phyloP scores from a whole-genome alignment of 1,140 invertebrate genomes.

The Sarcophaga bullata region DNA sequence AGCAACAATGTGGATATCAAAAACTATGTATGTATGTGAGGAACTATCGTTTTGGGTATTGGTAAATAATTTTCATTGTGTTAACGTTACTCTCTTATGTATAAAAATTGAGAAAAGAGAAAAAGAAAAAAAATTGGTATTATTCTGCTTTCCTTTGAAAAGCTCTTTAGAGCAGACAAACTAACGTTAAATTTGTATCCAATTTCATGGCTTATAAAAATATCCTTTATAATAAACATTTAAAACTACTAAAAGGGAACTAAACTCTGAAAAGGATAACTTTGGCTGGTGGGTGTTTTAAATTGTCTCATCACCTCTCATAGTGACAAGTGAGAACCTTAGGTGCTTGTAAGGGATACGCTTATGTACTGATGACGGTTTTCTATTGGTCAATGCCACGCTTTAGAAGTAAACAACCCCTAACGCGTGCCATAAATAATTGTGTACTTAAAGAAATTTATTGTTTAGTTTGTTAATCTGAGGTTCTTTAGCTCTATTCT shows the following conservation, averaged over 20 bases:
- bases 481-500: too few relatives aligned
- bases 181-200: slow-evolving; percentile 28
- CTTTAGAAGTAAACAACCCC: slow-evolving; percentile 34
- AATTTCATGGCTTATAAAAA: slow-evolving; percentile 33
- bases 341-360: neutral
- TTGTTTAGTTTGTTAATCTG: neutral
- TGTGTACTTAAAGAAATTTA: neutral
- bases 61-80: neutral
- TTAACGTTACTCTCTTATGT: neutral
- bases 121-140: neutral
- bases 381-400: slow-evolving; percentile 3
- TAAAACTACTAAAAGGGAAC: neutral
- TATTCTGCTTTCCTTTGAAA: neutral
- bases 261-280: neutral
- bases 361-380: neutral
- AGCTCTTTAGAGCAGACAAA: neutral
- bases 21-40: neutral
- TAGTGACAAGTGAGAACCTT: neutral
- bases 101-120: neutral
- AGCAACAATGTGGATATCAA: neutral
- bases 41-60: neutral
- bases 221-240: slow-evolving; percentile 15
- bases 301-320: slow-evolving; percentile 5
- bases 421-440: neutral
- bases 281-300: neutral